These are phyloP conservation scores for Epizoanthus fatuus DNA, from an alignment of 92 coral and sea anemone species.

Conservation along the genomic window DNA sequence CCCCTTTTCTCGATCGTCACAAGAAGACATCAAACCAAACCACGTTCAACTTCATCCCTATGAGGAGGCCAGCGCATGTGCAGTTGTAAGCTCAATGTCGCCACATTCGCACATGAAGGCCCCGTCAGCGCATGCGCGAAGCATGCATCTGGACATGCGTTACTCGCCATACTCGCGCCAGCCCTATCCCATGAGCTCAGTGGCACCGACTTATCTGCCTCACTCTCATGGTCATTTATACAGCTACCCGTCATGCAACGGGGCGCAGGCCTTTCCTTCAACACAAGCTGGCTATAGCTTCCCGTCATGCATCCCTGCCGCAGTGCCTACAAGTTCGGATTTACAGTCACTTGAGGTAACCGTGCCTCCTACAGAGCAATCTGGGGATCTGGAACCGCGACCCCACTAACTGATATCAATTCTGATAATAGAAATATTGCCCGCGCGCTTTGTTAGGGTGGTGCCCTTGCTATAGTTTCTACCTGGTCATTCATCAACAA, in stretches of 20 bases:
- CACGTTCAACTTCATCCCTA: conserved; percentile 60
- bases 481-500: background rate
- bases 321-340: conserved; percentile 71
- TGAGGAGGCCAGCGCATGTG: conserved; percentile 59
- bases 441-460: background rate
- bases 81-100: conserved; percentile 50
- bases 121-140: conserved; percentile 69
- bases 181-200: conserved; percentile 83
- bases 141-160: conserved; percentile 93
- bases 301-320: conserved; percentile 84
- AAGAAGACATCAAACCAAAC: conserved; percentile 78
- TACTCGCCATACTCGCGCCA: conserved; percentile 90
- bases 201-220: conserved; percentile 77
- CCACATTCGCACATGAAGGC: conserved; percentile 77
- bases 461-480: background rate
- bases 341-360: conserved; percentile 51
- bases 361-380: conserved; percentile 50
- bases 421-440: conserved; percentile 4
- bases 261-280: conserved; percentile 81
- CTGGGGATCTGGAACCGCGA: conserved; percentile 37
- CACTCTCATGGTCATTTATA: conserved; percentile 78
- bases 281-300: conserved; percentile 83
- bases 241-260: conserved; percentile 81
- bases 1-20: conserved; percentile 64
- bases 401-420: conserved; percentile 11